Percentiles rank a stretch among this genome's conserved stretches.
Conservation (phyloP, 2,797 vertebrate species). For the Coregonus suidteri region DNA sequence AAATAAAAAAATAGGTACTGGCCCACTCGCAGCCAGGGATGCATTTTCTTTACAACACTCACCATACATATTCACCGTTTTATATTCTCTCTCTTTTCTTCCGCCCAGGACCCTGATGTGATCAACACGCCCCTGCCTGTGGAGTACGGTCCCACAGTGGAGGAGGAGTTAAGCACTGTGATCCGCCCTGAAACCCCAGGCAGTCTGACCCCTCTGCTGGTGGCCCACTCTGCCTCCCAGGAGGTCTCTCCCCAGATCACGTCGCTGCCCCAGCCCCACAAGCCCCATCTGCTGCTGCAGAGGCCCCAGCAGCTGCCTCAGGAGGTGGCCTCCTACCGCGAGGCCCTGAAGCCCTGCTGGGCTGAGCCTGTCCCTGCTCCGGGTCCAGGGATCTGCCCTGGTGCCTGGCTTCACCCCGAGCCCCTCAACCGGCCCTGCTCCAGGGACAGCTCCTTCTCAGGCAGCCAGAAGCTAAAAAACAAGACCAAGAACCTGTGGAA, state of each 20-base stretch:
- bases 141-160: constrained; percentile 77
- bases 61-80: not conserved
- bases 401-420: constrained; percentile 74
- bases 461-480: constrained; percentile 84
- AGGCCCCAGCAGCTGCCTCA: constrained; percentile 69
- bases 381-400: constrained; percentile 18
- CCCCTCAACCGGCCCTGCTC: constrained; percentile 64
- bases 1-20: constrained; percentile 57
- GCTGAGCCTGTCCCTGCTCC: constrained; percentile 61
- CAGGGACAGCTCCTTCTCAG: constrained; percentile 72
- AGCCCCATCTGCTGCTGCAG: constrained; percentile 70
- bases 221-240: constrained; percentile 59
- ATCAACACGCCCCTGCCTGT: constrained; percentile 86
- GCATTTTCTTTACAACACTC: not conserved
- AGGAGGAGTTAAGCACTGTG: constrained; percentile 76
- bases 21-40: not conserved
- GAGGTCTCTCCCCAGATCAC: constrained; percentile 59
- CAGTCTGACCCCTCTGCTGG: constrained; percentile 78
- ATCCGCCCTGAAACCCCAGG: constrained; percentile 76
- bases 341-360: constrained; percentile 74
- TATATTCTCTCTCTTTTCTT: not conserved
- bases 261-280: constrained; percentile 64
- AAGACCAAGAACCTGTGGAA: constrained; percentile 94
- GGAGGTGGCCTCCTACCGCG: constrained; percentile 73
- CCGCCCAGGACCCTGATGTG: constrained; percentile 86